These are phyloP conservation scores for Ormia ochracea DNA, from an alignment of 2,888 invertebrate genomes.

Conservation along the genomic window DNA sequence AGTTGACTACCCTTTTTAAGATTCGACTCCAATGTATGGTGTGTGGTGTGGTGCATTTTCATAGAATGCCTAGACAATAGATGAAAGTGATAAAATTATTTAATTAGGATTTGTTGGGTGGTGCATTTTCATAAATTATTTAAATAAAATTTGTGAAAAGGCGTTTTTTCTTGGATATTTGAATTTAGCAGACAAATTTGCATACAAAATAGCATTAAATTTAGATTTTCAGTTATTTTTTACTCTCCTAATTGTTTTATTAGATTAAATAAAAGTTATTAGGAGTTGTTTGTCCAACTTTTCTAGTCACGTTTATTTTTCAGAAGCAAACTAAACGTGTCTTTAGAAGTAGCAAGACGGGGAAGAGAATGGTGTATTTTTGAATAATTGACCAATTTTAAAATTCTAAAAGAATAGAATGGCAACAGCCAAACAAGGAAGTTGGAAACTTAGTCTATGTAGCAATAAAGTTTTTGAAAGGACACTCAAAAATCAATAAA, in stretches of 20 bases:
- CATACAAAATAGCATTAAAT: slow-evolving; percentile 46
- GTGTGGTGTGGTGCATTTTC: slow-evolving; percentile 78
- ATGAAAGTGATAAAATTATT: neutral
- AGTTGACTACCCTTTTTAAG: slow-evolving; percentile 66
- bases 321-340: slow-evolving; percentile 39
- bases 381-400: slow-evolving; percentile 40
- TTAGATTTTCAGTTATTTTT: slow-evolving; percentile 26
- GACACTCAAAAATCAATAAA: neutral
- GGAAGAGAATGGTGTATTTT: neutral
- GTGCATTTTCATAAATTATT: slow-evolving; percentile 6
- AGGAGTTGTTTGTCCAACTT: slow-evolving; percentile 67
- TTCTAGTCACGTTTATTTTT: slow-evolving; percentile 69
- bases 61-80: slow-evolving; percentile 51
- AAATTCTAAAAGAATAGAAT: slow-evolving; percentile 45
- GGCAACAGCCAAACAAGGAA: slow-evolving; percentile 8
- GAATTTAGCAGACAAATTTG: slow-evolving; percentile 6
- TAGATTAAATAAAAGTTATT: slow-evolving; percentile 73
- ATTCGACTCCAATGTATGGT: slow-evolving; percentile 67
- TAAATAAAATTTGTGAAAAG: slow-evolving; percentile 28
- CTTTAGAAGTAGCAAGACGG: slow-evolving; percentile 8
- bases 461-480: neutral
- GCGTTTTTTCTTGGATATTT: slow-evolving; percentile 15
- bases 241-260: slow-evolving; percentile 67
- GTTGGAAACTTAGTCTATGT: neutral
- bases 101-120: slow-evolving; percentile 24